Percentiles rank a stretch among this genome's conserved stretches.
These are phyloP conservation scores for Mobula hypostoma DNA, from an alignment of 2,113 vertebrate genomes.

Conservation along the genomic window DNA sequence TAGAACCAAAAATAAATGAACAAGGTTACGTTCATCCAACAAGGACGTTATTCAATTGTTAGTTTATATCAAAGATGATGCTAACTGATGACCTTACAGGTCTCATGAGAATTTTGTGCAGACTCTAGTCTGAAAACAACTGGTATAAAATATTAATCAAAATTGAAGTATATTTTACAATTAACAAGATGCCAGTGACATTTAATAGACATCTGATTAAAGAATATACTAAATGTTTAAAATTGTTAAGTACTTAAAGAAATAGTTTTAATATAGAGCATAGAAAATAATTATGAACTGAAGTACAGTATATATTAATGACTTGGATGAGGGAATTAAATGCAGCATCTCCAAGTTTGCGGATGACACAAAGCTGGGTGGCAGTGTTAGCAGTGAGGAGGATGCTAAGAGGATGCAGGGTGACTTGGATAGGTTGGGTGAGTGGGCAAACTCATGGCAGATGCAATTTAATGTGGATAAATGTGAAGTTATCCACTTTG, in stretches of 20 bases:
- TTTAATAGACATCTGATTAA: background rate
- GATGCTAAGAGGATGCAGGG: no score
- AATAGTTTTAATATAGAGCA: background rate
- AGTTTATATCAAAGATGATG: background rate
- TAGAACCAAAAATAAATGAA: conserved; percentile 1
- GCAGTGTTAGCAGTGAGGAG: no score
- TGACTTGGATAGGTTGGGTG: no score
- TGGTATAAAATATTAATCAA: background rate
- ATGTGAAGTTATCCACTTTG: no score
- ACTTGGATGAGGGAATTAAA: no score
- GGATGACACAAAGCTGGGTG: no score
- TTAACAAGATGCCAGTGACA: background rate
- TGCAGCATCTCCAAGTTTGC: no score
- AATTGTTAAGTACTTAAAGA: background rate
- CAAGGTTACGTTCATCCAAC: background rate
- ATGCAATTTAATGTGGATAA: no score
- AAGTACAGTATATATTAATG: background rate
- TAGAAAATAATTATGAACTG: background rate
- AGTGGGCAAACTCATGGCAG: no score
- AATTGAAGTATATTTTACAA: background rate
- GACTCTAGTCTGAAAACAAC: background rate
- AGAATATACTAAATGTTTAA: background rate
- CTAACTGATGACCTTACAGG: background rate
- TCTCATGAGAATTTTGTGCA: background rate
- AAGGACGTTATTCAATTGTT: background rate